A percentile compares a stretch with the other conserved stretches of the same genome.
Conservation (phyloP, 2,113 vertebrate genomes). For the Sitta europaea region DNA sequence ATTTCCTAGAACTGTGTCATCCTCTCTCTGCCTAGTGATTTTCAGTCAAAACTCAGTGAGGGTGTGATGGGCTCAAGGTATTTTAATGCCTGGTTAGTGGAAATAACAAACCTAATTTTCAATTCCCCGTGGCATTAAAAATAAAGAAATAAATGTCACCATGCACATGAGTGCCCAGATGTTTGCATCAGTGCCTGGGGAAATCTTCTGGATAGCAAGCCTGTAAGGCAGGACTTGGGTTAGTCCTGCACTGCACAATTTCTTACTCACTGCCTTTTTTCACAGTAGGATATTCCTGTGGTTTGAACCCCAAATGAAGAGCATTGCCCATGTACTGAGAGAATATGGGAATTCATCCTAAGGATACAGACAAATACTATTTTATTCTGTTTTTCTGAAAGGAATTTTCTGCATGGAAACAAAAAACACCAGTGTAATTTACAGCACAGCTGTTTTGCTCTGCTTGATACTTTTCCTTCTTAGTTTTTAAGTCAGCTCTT, state of each 20-base stretch:
- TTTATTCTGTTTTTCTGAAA: not conserved
- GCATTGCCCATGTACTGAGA: not conserved
- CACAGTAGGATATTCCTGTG: not conserved
- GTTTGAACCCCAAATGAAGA: not conserved
- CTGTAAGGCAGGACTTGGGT: not conserved
- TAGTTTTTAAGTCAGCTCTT: not conserved
- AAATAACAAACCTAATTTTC: conserved; percentile 7
- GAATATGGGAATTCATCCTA: not conserved
- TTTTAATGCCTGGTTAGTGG: conserved; percentile 1
- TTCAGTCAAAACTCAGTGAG: not conserved
- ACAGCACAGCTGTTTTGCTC: not conserved
- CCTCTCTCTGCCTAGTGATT: not conserved
- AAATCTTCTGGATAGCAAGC: not conserved
- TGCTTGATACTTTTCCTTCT: not conserved
- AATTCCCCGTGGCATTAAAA: not conserved
- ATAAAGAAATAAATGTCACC: conserved; percentile 18
- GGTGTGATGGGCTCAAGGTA: not conserved
- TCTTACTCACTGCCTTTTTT: not conserved
- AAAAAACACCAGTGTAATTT: not conserved
- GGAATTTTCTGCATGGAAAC: not conserved
- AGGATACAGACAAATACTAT: not conserved
- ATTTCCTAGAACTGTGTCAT: not conserved
- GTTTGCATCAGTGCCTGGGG: not conserved
- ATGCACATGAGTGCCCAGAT: not conserved
- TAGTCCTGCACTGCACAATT: not conserved